Conservation (phyloP, 2,113 vertebrate genomes). For the Osmerus eperlanus region DNA sequence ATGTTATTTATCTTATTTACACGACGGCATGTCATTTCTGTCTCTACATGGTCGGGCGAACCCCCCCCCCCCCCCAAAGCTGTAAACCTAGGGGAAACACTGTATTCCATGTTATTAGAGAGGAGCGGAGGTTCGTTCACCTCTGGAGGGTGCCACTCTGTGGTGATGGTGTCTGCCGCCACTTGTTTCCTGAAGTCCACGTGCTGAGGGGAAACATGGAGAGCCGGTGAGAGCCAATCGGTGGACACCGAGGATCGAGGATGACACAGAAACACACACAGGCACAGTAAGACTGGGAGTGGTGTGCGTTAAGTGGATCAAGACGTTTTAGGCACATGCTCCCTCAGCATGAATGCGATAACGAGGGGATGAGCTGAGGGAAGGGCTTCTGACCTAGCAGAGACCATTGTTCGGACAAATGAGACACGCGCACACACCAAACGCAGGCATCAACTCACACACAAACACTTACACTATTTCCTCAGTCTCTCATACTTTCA, state of each 20-base stretch:
- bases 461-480: not conserved
- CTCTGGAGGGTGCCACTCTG: conserved; percentile 88
- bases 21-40: too few species aligned
- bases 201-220: conserved; percentile 72
- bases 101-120: too few species aligned
- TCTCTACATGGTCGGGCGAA: too few species aligned
- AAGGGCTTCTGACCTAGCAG: too few species aligned
- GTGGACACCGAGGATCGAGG: not conserved
- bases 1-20: too few species aligned
- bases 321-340: conserved; percentile 26
- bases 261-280: not conserved
- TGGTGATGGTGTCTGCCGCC: conserved; percentile 77
- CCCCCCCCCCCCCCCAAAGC: too few species aligned
- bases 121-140: conserved; percentile 51
- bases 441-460: not conserved
- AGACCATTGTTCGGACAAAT: too few species aligned
- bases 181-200: conserved; percentile 85
- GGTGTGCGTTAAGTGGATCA: conserved; percentile 39
- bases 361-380: not conserved
- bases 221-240: not conserved
- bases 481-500: not conserved
- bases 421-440: not conserved
- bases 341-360: conserved; percentile 38
- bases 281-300: not conserved
- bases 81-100: too few species aligned